Conservation (phyloP, 2,113 vertebrate species). For the Piprites chloris region DNA sequence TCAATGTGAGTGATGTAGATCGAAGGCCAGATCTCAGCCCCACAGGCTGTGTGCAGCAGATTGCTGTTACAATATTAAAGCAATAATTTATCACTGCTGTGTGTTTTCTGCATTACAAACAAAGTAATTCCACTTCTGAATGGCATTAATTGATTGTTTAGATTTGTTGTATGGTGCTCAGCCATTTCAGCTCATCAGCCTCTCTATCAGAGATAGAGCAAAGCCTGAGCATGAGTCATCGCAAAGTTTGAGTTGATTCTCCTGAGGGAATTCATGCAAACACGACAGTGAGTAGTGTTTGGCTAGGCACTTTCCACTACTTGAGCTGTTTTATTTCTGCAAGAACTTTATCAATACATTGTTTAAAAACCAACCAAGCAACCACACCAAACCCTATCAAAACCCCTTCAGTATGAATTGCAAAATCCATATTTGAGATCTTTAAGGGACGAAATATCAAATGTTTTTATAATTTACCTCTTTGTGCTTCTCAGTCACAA, state of each 20-base stretch:
- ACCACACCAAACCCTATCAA: not conserved
- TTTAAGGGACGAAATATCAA: not conserved
- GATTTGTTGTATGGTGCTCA: not conserved
- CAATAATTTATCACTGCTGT: slow-evolving; percentile 26
- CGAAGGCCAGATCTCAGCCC: not conserved
- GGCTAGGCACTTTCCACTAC: not conserved
- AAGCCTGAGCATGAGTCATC: not conserved
- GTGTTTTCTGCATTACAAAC: not conserved
- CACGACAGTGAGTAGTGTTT: not conserved
- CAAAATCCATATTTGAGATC: not conserved
- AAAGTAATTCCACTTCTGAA: not conserved
- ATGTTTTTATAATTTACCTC: not conserved
- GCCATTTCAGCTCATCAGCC: not conserved
- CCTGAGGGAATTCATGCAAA: not conserved
- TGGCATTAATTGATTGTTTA: not conserved
- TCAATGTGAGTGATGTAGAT: not conserved
- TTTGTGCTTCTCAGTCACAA: not conserved
- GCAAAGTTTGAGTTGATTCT: not conserved
- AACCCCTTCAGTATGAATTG: not conserved
- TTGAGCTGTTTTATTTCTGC: not conserved
- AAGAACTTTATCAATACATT: not conserved
- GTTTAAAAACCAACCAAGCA: not conserved
- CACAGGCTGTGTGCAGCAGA: slow-evolving; percentile 18
- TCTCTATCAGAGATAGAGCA: not conserved
- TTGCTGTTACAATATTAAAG: not conserved